Percentiles rank a stretch among this genome's conserved stretches.
phyloP scores from a whole-genome alignment of 2,888 invertebrate species.

The Alentia gelatinosa region DNA sequence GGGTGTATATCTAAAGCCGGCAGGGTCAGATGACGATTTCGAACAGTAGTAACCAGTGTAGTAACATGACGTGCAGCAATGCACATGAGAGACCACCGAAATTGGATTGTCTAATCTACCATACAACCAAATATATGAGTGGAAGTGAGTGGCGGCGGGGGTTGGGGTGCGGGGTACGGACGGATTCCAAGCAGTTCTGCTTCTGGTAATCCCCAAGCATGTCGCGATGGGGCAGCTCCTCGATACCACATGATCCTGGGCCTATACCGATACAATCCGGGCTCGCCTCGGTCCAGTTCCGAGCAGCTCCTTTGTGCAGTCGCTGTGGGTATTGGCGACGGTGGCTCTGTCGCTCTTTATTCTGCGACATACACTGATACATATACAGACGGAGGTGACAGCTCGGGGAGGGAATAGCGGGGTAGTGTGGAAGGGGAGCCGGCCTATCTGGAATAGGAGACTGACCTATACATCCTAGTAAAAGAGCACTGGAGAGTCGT shows the following conservation, averaged over 20 bases:
- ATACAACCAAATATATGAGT: no score
- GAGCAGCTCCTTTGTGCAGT: not conserved
- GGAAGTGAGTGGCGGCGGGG: no score
- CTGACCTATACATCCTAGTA: not conserved
- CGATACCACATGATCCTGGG: no score
- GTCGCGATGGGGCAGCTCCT: no score
- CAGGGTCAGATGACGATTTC: no score
- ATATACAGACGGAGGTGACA: not conserved
- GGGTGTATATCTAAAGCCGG: no score
- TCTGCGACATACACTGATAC: not conserved
- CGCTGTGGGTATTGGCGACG: not conserved
- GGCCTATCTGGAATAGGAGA: not conserved
- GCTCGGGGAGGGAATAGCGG: not conserved
- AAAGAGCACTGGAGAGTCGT: not conserved
- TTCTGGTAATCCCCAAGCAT: no score
- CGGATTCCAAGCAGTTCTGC: no score
- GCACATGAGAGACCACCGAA: not conserved
- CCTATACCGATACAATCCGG: conserved; percentile 1
- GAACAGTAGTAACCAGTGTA: no score
- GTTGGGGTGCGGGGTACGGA: no score
- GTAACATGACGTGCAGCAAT: conserved; percentile 15
- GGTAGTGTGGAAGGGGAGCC: not conserved
- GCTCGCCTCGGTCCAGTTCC: not conserved
- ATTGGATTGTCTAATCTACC: conserved; percentile 44
- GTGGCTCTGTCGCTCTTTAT: not conserved